Evolutionary conservation across 2,797 vertebrate genomes (phyloP), one percentile per base, ranked within the genome.

Genomic region (Karalla daura): DNA sequence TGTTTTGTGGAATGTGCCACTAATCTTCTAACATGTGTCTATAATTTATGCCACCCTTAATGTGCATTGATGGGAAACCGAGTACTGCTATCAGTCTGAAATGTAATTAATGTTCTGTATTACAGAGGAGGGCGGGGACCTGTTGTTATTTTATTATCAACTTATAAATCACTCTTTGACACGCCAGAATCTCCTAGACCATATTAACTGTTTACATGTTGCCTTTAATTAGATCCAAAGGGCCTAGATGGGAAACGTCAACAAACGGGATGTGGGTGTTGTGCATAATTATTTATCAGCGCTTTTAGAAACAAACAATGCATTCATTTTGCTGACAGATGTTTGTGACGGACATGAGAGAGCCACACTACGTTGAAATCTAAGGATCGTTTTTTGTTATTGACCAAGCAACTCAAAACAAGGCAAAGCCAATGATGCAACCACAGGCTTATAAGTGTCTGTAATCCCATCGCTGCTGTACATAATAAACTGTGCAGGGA

Each of bases 151-250:
- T 79, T 73, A 82, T 86, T 83, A 80, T 65, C 66, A 59, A 72
- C 61, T n/a, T 61, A 75, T 88, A 85, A 90, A 89, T 90, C 73
- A 71, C 75, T 37, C 54, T 50, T 76, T 80, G 35, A 27, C 78
- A 70, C 33, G 2, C 55, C 8, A 0, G 25, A 77, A 83, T 74
- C 58, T 60, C 54, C 51, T 50, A 47, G 64, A 86, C 87, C 70
- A 83, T 52, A 81, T 84, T 46, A 87, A 53, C 52, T 71, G 67
- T 84, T 87, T 81, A 83, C 69, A 79, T 78, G 77, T 72, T 68
- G 60, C 62, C 20, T 78, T 72, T 84, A 84, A 91, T 85, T 79
- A 61, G 51, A 83, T 80, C 78, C 84, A 84, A 89, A 86, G 83
- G 85, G 28, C 17, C 18, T 46, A 44, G 51, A 73, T 80, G 73